Percentiles rank a stretch among this genome's conserved stretches.
phyloP scores from a whole-genome alignment of 2,113 vertebrate genomes.

The Brachionichthys hirsutus region DNA sequence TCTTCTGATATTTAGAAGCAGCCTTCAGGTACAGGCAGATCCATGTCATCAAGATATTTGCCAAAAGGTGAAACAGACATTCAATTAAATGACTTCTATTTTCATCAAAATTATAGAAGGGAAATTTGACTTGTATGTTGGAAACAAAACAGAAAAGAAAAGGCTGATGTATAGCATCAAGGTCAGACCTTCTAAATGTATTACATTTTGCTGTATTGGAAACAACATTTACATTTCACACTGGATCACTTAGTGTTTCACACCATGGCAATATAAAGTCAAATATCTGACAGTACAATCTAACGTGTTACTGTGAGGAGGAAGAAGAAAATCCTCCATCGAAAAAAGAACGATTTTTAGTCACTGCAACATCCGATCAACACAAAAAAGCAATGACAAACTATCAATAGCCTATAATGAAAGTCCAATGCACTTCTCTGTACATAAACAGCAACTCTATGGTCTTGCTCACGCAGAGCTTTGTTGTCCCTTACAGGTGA shows the following conservation, averaged over 20 bases:
- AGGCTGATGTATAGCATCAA: constrained; percentile 21
- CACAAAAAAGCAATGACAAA: constrained; percentile 61
- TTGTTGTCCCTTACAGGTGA: constrained; percentile 52
- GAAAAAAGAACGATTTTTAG: constrained; percentile 65
- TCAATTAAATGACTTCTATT: constrained; percentile 42
- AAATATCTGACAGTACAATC: constrained; percentile 58
- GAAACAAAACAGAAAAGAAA: neutral
- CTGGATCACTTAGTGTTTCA: constrained; percentile 39
- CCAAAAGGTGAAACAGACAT: constrained; percentile 51
- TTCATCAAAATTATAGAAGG: constrained; percentile 47
- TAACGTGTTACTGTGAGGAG: constrained; percentile 53
- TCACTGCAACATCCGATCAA: constrained; percentile 64
- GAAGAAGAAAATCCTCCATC: constrained; percentile 44
- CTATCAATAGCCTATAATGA: constrained; percentile 47
- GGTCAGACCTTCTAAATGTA: constrained; percentile 9
- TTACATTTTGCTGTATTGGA: constrained; percentile 14
- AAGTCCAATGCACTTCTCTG: constrained; percentile 58
- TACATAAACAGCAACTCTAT: constrained; percentile 50
- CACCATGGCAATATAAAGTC: constrained; percentile 49
- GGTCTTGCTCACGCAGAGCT: constrained; percentile 50
- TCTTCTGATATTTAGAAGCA: constrained; percentile 54
- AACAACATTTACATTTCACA: constrained; percentile 42
- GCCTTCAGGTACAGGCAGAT: constrained; percentile 26
- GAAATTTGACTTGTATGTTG: constrained; percentile 2
- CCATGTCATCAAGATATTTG: constrained; percentile 53